A percentile compares a stretch with the other conserved stretches of the same genome.
These are phyloP conservation scores for Remorina albescens DNA, from an alignment of 2,797 vertebrate species.

Conservation along the genomic window DNA sequence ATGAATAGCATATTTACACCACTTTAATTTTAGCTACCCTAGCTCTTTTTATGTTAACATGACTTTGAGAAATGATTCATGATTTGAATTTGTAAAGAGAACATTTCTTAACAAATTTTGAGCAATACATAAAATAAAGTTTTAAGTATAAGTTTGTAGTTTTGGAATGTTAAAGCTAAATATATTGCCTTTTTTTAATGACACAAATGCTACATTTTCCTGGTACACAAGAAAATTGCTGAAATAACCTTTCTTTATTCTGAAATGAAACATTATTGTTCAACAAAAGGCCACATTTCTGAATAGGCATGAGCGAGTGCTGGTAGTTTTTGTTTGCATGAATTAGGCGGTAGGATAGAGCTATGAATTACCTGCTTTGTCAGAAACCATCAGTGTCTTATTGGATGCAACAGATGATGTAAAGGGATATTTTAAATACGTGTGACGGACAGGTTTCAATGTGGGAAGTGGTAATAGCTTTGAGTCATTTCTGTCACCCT, in stretches of 20 bases:
- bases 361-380: conserved; percentile 43
- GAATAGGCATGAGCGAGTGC: neutral
- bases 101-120: neutral
- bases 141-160: too few relatives aligned
- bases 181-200: neutral
- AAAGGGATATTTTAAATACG: conserved; percentile 21
- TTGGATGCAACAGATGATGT: conserved; percentile 1
- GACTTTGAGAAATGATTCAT: neutral
- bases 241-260: neutral
- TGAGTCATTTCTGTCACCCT: conserved; percentile 24
- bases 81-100: too few relatives aligned
- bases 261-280: neutral
- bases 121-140: neutral
- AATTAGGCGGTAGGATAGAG: conserved; percentile 6
- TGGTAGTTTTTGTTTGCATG: neutral
- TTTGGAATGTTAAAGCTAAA: neutral
- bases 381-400: conserved; percentile 25
- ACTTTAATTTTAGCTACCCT: neutral
- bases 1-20: neutral
- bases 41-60: neutral
- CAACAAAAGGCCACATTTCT: neutral
- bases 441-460: conserved; percentile 28
- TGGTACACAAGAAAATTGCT: neutral
- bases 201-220: neutral
- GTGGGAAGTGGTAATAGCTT: conserved; percentile 21